Evolutionary conservation across 2,888 invertebrate species (phyloP).

Genomic region (Serrognathus titanus): DNA sequence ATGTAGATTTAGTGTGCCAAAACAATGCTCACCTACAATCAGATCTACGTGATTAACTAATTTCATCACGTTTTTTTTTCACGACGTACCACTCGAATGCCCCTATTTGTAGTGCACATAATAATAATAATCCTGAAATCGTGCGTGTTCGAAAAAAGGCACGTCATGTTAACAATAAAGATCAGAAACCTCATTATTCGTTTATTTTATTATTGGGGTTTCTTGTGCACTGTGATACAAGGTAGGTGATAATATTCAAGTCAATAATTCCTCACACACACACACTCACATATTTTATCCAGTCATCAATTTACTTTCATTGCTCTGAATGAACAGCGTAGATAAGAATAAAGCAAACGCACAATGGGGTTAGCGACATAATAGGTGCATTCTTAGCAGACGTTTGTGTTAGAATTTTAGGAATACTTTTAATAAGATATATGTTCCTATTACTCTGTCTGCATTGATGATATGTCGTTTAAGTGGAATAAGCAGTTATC

Average conservation of each 20-base stretch:
- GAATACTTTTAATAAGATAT: too few relatives aligned
- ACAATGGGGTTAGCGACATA: too few relatives aligned
- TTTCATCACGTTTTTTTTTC: too few relatives aligned
- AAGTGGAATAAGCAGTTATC: too few relatives aligned
- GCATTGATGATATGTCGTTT: too few relatives aligned
- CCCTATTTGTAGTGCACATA: conserved; percentile 11
- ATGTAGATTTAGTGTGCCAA: too few relatives aligned
- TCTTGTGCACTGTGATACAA: conserved; percentile 2
- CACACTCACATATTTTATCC: conserved; percentile 11
- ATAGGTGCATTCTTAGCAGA: too few relatives aligned
- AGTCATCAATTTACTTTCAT: conserved; percentile 9
- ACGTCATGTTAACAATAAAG: conserved; percentile 12
- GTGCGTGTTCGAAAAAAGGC: conserved; percentile 10
- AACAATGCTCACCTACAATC: too few relatives aligned
- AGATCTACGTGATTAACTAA: too few relatives aligned
- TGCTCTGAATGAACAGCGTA: conserved; percentile 4
- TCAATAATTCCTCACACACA: conserved; percentile 4
- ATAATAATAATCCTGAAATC: conserved; percentile 11
- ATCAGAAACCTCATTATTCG: conserved; percentile 12
- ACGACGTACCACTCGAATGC: conserved; percentile 5
- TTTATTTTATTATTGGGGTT: conserved; percentile 14
- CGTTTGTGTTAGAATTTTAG: too few relatives aligned
- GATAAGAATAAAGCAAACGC: neutral
- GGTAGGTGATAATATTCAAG: conserved; percentile 12
- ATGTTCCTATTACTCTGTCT: too few relatives aligned